Percentiles rank a stretch among this genome's conserved stretches.
These are phyloP conservation scores for Papilio helenus DNA, from an alignment of 1,140 invertebrate species.

Conservation along the genomic window DNA sequence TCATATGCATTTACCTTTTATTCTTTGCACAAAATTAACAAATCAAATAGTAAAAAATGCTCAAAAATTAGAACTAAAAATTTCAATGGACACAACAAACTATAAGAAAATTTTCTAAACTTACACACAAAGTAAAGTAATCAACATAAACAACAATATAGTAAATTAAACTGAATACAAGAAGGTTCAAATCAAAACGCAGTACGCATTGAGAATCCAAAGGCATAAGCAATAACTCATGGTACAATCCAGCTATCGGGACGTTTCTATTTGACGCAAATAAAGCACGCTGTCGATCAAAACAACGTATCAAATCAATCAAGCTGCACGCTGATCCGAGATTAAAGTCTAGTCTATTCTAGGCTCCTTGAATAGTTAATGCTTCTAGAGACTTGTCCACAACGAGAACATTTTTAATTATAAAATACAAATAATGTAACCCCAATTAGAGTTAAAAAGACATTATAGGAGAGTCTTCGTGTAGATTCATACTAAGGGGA, in stretches of 20 bases:
- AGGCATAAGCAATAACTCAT: constrained; percentile 56
- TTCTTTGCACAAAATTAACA: too few relatives aligned
- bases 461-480: background rate
- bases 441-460: background rate
- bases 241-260: constrained; percentile 44
- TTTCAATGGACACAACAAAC: background rate
- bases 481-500: too few relatives aligned
- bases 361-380: constrained; percentile 31
- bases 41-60: background rate
- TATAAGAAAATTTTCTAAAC: background rate
- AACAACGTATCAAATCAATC: constrained; percentile 60
- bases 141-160: constrained; percentile 41
- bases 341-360: constrained; percentile 37
- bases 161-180: constrained; percentile 46
- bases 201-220: constrained; percentile 54
- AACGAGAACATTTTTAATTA: background rate
- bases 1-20: too few relatives aligned
- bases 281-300: constrained; percentile 64
- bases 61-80: background rate
- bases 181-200: constrained; percentile 60
- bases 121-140: constrained; percentile 16
- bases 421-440: background rate
- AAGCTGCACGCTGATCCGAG: constrained; percentile 36
- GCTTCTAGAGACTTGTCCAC: constrained; percentile 19
- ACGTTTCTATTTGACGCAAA: constrained; percentile 58